A percentile compares a stretch with the other conserved stretches of the same genome.
Conservation (phyloP, 2,113 vertebrate species). For the Epinephelus lanceolatus region DNA sequence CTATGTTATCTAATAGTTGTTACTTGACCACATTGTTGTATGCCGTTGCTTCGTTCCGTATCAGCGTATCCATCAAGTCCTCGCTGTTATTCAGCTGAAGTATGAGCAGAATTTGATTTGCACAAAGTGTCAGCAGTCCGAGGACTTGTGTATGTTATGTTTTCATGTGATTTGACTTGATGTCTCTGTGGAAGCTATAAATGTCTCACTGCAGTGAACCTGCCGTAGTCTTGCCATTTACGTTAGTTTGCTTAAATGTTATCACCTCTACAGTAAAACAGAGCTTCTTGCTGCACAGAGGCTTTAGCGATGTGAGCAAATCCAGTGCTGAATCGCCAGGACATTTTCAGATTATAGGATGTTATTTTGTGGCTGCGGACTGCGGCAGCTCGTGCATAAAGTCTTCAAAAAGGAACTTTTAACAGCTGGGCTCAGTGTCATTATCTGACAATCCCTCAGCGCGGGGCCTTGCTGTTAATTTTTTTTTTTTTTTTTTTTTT, state of each 20-base stretch:
- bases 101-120: constrained; percentile 72
- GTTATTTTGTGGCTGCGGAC: constrained; percentile 22
- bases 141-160: constrained; percentile 54
- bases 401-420: constrained; percentile 28
- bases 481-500: background rate
- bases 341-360: constrained; percentile 32
- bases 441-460: constrained; percentile 17
- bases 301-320: constrained; percentile 18
- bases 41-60: constrained; percentile 51
- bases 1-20: constrained; percentile 61
- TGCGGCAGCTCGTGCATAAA: constrained; percentile 33
- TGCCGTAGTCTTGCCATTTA: constrained; percentile 61
- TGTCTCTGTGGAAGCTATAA: constrained; percentile 42
- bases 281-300: constrained; percentile 1
- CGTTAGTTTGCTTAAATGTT: constrained; percentile 22
- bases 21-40: constrained; percentile 68
- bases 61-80: constrained; percentile 43
- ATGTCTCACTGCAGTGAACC: constrained; percentile 37
- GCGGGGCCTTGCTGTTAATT: background rate
- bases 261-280: constrained; percentile 40
- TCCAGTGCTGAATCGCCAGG: constrained; percentile 16
- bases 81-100: constrained; percentile 57
- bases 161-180: constrained; percentile 50
- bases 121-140: constrained; percentile 67
- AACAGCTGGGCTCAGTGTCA: constrained; percentile 3